Evolutionary conservation across 2,888 invertebrate genomes (phyloP), one percentile per base, ranked within the genome.

Genomic region (Nezara viridula): DNA sequence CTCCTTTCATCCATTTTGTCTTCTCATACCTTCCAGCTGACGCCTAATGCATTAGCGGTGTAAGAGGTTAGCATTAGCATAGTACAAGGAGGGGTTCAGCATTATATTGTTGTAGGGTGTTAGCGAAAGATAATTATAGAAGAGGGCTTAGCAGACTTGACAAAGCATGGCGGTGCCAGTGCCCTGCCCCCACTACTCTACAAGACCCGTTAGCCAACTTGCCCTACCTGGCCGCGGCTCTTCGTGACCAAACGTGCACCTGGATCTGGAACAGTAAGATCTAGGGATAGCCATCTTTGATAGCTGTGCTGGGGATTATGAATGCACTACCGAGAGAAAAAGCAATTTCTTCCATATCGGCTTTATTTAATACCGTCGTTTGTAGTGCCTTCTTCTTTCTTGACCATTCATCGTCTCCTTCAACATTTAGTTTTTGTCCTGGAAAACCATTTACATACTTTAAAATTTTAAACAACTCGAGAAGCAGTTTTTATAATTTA

Each of bases 1-100:
- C 44, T 81, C n/a, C 44, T 81, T 77, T 77, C 77, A 77, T 77
- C 37, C 40, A 40, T 77, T 77, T 77, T 40, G 9, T 14, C 60
- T 55, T 55, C 55, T 24, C 19, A n/a, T 10, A 50, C 19, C 50
- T 16, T 50, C 50, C 5, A 50, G 7, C 24, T 55, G 9, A 32
- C 16, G 66, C 66, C 32, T 73, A 73, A 73, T 73, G 66, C 37
- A 73, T 10, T 32, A 73, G 21, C 66, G 66, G 37, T 73, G 66
- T 73, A 24, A 37, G 66, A 5, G 66, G 66, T 37, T 32, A 73
- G 32, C 21, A 73, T 73, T 73, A 73, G 37, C 66, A 73, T 73
- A 73, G 2, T 37, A 32, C 37, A 37, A 73, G 66, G 1, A 32
- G 16, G 19, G 6, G 19, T 37, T 37, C 37, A 19, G 66, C 32